Percentiles rank a stretch among this genome's conserved stretches.
Conservation (phyloP, 2,113 vertebrate genomes). For the Henicopernis longicauda region DNA sequence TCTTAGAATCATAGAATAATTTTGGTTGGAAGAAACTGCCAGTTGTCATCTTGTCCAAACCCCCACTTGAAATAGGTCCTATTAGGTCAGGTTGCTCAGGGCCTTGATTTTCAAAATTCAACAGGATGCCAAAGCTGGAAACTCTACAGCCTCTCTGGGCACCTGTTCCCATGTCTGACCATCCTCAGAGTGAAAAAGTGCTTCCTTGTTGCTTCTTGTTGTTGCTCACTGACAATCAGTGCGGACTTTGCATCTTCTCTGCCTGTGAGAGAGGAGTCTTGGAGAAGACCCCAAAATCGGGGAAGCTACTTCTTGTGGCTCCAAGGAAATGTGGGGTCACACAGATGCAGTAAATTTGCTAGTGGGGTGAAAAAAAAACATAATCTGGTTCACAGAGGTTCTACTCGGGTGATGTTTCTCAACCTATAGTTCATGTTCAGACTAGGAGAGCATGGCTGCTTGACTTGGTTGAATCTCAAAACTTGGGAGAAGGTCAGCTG, state of each 20-base stretch:
- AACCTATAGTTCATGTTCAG: background rate
- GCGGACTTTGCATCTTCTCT: background rate
- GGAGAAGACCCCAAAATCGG: background rate
- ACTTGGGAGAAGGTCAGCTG: background rate
- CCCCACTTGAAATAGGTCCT: background rate
- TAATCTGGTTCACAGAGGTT: background rate
- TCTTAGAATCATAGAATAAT: background rate
- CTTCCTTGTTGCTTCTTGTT: background rate
- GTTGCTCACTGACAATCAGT: background rate
- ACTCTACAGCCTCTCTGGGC: background rate
- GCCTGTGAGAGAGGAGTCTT: background rate
- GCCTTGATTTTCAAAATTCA: background rate
- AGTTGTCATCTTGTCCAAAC: background rate
- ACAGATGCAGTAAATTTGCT: background rate
- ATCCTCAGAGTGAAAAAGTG: background rate
- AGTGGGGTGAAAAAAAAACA: fast-evolving
- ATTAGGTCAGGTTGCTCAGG: background rate
- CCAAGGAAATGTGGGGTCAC: background rate
- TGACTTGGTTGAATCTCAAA: background rate
- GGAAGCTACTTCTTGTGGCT: background rate
- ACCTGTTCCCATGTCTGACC: background rate
- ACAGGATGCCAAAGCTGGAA: background rate
- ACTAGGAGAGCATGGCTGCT: background rate
- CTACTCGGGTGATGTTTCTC: background rate
- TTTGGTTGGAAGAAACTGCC: background rate